These are phyloP conservation scores for Theocolax elegans DNA, from an alignment of 1,140 invertebrate genomes.

Conservation along the genomic window DNA sequence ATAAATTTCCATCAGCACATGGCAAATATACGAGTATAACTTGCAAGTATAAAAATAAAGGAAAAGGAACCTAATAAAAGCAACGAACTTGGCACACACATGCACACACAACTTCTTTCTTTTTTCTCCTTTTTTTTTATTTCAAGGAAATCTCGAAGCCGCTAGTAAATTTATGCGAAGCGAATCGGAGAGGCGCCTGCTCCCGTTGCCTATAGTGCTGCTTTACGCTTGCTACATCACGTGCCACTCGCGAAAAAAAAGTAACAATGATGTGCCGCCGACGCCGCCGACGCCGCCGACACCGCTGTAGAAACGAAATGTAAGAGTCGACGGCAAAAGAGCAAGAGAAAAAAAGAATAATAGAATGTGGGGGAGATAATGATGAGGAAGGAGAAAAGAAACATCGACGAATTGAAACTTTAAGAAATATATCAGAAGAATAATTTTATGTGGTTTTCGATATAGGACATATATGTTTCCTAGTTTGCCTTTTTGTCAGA, in stretches of 20 bases:
- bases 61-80: background rate
- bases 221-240: conserved; percentile 30
- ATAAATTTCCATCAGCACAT: too few relatives aligned
- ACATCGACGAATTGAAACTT: background rate
- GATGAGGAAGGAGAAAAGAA: conserved; percentile 20
- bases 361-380: conserved; percentile 32
- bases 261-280: conserved; percentile 37
- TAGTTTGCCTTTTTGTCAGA: too few relatives aligned
- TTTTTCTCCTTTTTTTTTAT: conserved; percentile 41
- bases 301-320: conserved; percentile 15
- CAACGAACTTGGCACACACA: conserved; percentile 13
- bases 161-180: conserved; percentile 30
- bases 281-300: background rate
- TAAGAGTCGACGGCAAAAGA: conserved; percentile 21
- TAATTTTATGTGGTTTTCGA: too few relatives aligned
- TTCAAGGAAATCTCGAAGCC: conserved; percentile 32
- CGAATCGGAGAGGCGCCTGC: conserved; percentile 39
- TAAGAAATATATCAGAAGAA: background rate
- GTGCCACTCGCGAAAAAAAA: conserved; percentile 19
- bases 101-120: conserved; percentile 46
- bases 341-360: conserved; percentile 20
- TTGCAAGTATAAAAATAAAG: too few relatives aligned
- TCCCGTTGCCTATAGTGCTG: conserved; percentile 34
- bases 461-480: background rate
- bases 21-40: too few relatives aligned